Conservation (phyloP, 2,113 vertebrate species). For the Chinchilla lanigera region DNA sequence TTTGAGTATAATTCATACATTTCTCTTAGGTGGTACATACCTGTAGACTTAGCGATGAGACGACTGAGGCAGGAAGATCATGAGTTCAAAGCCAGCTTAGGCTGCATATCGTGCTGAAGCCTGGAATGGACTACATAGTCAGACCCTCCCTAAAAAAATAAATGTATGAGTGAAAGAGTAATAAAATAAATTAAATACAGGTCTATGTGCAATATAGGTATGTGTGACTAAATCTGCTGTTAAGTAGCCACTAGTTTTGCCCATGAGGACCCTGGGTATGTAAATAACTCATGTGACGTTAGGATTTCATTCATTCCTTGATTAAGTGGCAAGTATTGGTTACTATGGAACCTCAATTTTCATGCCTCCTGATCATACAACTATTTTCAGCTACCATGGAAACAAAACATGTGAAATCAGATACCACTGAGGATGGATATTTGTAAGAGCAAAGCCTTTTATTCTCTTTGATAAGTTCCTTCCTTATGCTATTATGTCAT, state of each 20-base stretch:
- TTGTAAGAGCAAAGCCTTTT: background rate
- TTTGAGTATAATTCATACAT: background rate
- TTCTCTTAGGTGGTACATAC: background rate
- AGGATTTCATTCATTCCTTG: background rate
- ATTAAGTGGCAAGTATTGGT: background rate
- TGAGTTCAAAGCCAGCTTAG: background rate
- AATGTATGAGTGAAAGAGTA: background rate
- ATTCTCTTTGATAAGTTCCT: conserved; percentile 38
- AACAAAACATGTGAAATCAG: conserved; percentile 34
- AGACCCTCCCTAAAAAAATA: background rate
- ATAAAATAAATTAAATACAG: background rate
- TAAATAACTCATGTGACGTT: background rate
- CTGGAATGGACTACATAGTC: background rate
- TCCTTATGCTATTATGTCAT: background rate
- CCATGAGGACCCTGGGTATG: background rate
- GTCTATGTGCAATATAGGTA: background rate
- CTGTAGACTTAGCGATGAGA: background rate
- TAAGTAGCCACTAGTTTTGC: background rate
- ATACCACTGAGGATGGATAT: background rate
- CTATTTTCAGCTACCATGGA: background rate
- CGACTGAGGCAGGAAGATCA: background rate
- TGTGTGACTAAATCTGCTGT: background rate
- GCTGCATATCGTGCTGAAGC: background rate
- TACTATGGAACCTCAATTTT: background rate
- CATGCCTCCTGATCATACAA: background rate